Base-by-base conservation (phyloP, 2,113 vertebrate genomes). In the Chamaetylas fuelleborni region DNA sequence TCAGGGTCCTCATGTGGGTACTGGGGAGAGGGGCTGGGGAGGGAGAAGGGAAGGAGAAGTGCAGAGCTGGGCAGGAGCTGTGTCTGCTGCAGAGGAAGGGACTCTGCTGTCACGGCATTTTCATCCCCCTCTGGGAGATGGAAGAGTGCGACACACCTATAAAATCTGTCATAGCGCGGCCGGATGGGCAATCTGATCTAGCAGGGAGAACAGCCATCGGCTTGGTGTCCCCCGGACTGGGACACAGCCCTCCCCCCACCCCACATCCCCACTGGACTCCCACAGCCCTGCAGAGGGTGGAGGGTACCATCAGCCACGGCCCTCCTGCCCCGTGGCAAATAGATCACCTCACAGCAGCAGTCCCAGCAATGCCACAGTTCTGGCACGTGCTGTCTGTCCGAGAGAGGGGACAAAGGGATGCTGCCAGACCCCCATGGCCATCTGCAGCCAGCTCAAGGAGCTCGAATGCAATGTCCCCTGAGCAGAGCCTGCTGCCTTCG, bases 91-190 rank as follows among this genome's bases (percentile, higher is more conserved):
- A 96, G 85, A 84, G 87, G 62, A 91, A 95, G 73, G 81, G 66
- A 93, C 85, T 95, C 81, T 87, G 93, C 92, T 94, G 90, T 92
- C 90, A 82, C 1, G 67, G 93, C 93, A 94, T 96, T 96, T 95
- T 85, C 60, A 93, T 88, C 38, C 72, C 50, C 34, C 95, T 91
- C 81, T 64, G 95, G 73, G 92, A 95, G 93, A 89, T 25, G 78
- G 77, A 95, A 91, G 82, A n/a, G 25, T 71, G 81, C 3, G 92
- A 95, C 95, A 96, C 95, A 96, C 95, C 95, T 96, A 95, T 91
- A 92, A 93, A 96, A 94, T 92, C 88, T 87, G 78, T 76, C 88
- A 70, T 70, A 67, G 94, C 12, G 6, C 28, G 1, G 77, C 91
- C 93, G 79, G 76, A 94, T 0, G 1, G 83, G 74, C 76, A 95